Conservation (phyloP, 2,888 invertebrate species). For the Sesamia inferens region DNA sequence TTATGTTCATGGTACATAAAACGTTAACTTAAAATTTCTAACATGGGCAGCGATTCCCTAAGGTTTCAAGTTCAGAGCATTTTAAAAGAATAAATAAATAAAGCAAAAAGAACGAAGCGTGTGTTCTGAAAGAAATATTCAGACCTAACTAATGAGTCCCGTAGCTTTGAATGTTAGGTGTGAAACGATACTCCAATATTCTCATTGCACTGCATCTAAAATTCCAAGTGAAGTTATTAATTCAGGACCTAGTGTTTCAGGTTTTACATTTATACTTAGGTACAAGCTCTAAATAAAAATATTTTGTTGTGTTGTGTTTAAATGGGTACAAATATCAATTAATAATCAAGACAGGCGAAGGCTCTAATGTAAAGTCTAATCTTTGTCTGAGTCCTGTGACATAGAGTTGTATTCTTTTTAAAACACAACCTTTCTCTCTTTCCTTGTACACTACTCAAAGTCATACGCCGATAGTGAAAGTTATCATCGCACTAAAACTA, state of each 20-base stretch:
- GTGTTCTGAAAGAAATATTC: slow-evolving; percentile 41
- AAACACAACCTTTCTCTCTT: not conserved
- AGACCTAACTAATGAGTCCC: slow-evolving; percentile 37
- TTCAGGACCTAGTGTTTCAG: slow-evolving; percentile 6
- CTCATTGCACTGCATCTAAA: not conserved
- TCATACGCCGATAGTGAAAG: not conserved
- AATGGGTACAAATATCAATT: not conserved
- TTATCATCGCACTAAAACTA: not conserved
- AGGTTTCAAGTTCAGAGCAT: slow-evolving; percentile 19
- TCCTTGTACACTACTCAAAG: not conserved
- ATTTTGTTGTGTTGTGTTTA: not conserved
- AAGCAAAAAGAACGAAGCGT: slow-evolving; percentile 32
- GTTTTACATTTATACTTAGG: not conserved
- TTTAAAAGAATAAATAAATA: slow-evolving; percentile 21
- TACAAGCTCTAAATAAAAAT: no score
- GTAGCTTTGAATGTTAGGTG: slow-evolving; percentile 41
- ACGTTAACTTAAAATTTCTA: not conserved
- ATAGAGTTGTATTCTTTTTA: not conserved
- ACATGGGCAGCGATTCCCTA: slow-evolving; percentile 20
- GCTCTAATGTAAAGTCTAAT: not conserved
- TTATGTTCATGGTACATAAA: not conserved
- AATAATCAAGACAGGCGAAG: not conserved
- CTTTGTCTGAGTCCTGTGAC: not conserved
- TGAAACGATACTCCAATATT: not conserved
- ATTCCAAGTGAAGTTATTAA: slow-evolving; percentile 2